phyloP scores from a whole-genome alignment of 2,113 vertebrate genomes.

The Lycaon pictus region DNA sequence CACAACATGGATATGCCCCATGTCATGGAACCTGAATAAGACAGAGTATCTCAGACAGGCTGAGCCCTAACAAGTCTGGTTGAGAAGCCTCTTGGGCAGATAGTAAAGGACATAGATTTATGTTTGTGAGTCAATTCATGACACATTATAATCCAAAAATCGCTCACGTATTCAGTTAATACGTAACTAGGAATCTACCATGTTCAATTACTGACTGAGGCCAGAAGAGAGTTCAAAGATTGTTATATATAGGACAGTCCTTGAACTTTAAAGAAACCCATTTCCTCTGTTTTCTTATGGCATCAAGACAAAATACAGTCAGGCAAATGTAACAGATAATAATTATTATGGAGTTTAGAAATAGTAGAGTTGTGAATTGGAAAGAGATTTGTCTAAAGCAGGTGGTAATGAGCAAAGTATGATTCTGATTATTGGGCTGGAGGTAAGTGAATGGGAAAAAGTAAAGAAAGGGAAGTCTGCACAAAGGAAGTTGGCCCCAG shows the following conservation, averaged over 20 bases:
- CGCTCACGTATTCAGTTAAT: not conserved
- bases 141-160: not conserved
- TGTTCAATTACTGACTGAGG: not conserved
- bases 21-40: not conserved
- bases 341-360: not conserved
- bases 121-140: not conserved
- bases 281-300: conserved; percentile 49
- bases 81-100: not conserved
- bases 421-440: not conserved
- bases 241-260: not conserved
- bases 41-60: not conserved
- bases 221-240: not conserved
- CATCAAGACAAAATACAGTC: conserved; percentile 1
- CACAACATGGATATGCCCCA: not conserved
- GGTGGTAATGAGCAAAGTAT: not conserved
- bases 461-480: not conserved
- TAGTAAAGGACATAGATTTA: not conserved
- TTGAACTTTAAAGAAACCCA: conserved; percentile 27
- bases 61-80: not conserved
- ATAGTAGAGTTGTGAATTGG: not conserved
- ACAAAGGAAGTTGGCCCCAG: not conserved
- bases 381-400: conserved; percentile 20
- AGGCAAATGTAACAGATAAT: not conserved
- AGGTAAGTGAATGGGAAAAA: not conserved
- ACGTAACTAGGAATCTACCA: not conserved